phyloP scores from a whole-genome alignment of 2,888 invertebrate genomes.

The Tribolium freemani region DNA sequence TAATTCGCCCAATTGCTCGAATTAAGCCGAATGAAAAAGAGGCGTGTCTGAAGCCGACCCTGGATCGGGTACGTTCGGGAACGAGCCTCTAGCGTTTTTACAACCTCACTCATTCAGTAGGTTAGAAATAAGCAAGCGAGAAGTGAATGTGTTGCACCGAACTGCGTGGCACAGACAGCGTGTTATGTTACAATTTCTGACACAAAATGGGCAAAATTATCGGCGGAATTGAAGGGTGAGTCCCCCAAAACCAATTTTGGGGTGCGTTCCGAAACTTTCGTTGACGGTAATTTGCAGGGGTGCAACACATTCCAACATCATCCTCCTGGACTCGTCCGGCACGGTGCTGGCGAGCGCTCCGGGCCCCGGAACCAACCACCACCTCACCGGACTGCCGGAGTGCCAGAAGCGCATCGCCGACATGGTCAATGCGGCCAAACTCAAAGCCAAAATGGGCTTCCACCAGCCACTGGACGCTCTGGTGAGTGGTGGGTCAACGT shows the following conservation, averaged over 20 bases:
- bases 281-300: conserved; percentile 74
- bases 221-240: conserved; percentile 44
- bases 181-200: conserved; percentile 16
- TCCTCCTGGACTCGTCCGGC: conserved; percentile 82
- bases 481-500: conserved; percentile 70
- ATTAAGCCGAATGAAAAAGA: conserved; percentile 2
- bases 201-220: conserved; percentile 27
- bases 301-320: conserved; percentile 85
- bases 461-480: conserved; percentile 76
- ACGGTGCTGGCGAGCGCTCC: conserved; percentile 74
- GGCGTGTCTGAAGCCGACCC: conserved; percentile 21
- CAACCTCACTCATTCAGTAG: conserved; percentile 29
- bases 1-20: neutral
- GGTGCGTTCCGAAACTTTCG: neutral
- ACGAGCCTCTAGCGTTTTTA: conserved; percentile 30
- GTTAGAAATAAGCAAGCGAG: conserved; percentile 1
- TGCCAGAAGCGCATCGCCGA: conserved; percentile 80
- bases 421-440: conserved; percentile 80
- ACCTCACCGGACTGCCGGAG: conserved; percentile 87
- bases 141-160: conserved; percentile 29
- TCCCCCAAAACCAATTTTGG: conserved; percentile 3
- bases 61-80: conserved; percentile 19
- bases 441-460: conserved; percentile 73
- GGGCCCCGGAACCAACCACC: conserved; percentile 86
- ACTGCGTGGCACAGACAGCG: conserved; percentile 39